Base-by-base conservation (phyloP, 2,113 vertebrate genomes). In the Heterocephalus glaber region DNA sequence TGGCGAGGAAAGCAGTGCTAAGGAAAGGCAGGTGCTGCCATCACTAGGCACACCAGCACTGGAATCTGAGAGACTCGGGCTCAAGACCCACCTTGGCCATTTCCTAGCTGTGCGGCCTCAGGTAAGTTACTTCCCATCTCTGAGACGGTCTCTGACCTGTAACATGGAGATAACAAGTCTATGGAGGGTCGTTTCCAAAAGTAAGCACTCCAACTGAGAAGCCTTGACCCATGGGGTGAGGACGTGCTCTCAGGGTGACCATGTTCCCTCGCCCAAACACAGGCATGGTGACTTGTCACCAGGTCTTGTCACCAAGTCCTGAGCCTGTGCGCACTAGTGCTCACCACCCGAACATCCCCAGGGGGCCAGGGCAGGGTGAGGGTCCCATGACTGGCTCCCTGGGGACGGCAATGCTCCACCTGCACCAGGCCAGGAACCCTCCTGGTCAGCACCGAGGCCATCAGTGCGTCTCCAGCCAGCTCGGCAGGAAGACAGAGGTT, bases 311-410 rank as follows among this genome's bases (percentile, higher is more conserved):
- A n/a, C 76, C 38, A 82, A 83, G 33, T 54, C 77, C 63, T n/a
- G 41, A 41, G 20, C 60, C 72, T 52, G 3, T 5, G 12, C 3
- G 2, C 10, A 16, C 33, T 24, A 7, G 0, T 0, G 2, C 58
- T 0, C 0, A 0, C 47, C 7, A 6, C 49, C 35, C 33, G 3
- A 16, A 24, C 3, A 28, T 49, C 65, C 35, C n/a, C 58, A 47
- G 35, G 22, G 35, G 30, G 41, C 66, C 63, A 5, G 20, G 33
- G 16, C 41, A 41, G 35, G n/a, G 9, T 30, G 16, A 52, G 66
- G 12, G 35, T 4, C 56, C 14, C 1, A 4, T 1, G 30, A 4
- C 49, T 0, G 3, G 1, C 3, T 0, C 7, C 84, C 74, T 0
- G 7, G 28, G 9, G 56, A 41, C 66, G 1, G 3, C 7, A 6